Conservation (phyloP, 2,888 invertebrate species). For the Helobdella robusta region DNA sequence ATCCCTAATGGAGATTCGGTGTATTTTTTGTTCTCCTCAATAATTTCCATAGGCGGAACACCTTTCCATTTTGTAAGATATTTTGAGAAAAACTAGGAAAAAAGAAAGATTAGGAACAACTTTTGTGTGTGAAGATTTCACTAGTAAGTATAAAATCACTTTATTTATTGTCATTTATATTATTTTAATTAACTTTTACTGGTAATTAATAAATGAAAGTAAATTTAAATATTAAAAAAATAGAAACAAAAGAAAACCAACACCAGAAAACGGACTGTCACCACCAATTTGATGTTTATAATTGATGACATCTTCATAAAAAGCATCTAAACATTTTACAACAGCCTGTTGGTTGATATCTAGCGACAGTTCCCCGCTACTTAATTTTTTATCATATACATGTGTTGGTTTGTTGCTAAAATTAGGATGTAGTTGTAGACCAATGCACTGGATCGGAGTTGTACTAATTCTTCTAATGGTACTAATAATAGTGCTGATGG, state of each 20-base stretch:
- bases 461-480: no score
- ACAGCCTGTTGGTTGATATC: conserved; percentile 68
- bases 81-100: background rate
- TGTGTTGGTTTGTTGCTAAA: conserved; percentile 32
- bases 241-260: background rate
- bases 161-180: no score
- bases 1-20: conserved; percentile 38
- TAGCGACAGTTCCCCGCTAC: conserved; percentile 47
- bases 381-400: conserved; percentile 54
- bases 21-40: conserved; percentile 27
- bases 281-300: conserved; percentile 53
- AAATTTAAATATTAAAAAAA: conserved; percentile 5
- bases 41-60: background rate
- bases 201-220: no score
- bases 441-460: no score
- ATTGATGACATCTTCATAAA: conserved; percentile 59
- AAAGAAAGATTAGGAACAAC: background rate
- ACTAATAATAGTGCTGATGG: no score
- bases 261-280: background rate
- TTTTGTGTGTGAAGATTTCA: no score
- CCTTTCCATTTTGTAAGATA: background rate
- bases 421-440: no score
- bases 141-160: no score
- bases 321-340: conserved; percentile 60
- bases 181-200: no score